Conservation (phyloP, 2,888 invertebrate species). For the Horisme vitalbata region DNA sequence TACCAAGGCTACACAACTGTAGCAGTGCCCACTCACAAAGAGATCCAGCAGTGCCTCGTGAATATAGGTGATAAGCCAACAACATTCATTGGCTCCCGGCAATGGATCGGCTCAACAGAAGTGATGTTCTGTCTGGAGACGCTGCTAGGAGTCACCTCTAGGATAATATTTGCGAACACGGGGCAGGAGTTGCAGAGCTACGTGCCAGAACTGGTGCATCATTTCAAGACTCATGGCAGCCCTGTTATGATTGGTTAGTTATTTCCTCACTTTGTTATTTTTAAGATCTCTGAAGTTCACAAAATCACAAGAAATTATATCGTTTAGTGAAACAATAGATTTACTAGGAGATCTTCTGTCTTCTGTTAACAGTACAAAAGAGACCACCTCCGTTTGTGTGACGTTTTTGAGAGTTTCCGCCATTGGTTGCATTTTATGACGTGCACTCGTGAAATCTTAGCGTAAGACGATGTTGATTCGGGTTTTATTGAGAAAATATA, state of each 20-base stretch:
- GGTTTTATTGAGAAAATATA: too few species aligned
- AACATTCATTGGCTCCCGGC: conserved; percentile 93
- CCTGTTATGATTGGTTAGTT: conserved; percentile 98
- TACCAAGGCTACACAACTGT: conserved; percentile 92
- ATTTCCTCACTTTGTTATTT: too few species aligned
- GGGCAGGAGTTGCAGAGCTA: conserved; percentile 92
- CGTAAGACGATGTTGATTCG: too few species aligned
- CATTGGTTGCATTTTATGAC: too few species aligned
- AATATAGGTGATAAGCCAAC: conserved; percentile 96
- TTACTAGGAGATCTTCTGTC: too few species aligned
- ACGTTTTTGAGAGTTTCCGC: too few species aligned
- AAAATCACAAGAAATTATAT: too few species aligned
- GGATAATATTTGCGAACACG: conserved; percentile 92
- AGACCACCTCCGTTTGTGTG: too few species aligned
- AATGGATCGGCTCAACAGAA: conserved; percentile 99
- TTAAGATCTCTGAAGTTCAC: too few species aligned
- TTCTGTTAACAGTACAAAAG: too few species aligned
- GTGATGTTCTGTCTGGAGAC: conserved; percentile 95
- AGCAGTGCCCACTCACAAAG: conserved; percentile 90
- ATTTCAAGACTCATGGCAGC: conserved; percentile 96
- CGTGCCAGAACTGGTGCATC: conserved; percentile 92
- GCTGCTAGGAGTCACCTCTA: conserved; percentile 88
- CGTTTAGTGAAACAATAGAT: too few species aligned
- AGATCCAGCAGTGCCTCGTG: conserved; percentile 97
- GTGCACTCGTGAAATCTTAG: too few species aligned